Base-by-base conservation (phyloP, 1,140 invertebrate genomes). In the Magallana ariakensis region DNA sequence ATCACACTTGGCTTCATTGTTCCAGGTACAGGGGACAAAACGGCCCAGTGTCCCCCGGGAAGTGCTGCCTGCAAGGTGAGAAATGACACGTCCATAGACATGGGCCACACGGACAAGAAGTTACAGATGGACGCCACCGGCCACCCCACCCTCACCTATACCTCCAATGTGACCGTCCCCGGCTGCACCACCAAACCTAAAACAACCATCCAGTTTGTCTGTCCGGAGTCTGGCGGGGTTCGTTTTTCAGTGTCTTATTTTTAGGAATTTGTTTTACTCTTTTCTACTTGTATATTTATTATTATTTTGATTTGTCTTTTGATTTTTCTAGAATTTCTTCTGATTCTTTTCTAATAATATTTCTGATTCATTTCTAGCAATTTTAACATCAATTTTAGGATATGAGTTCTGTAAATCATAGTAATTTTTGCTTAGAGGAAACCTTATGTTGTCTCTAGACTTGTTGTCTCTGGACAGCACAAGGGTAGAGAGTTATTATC, bases 211-310 rank as follows among this genome's bases (percentile, higher is more conserved):
- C 89, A 85, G 9, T 93, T 94, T 80, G 86, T 90, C 1, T 94
- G 93, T 90, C 93, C 93, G 19, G 81, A 91, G 26, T 80, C 90
- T 66, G 92, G 93, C 86, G 90, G 90, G 84, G 93, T 94, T 91
- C 83, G 90, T 88, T 66, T 26, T 55, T 54, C 7, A 22, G 19
- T 70, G 8, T 19, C 26, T 33, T 33, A 3, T 33, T 33, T 33
- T 4, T 33, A 33, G 33, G 4, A 33, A 4, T 46, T 46, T 46
- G 2, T 0, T 46, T 46, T 46, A 46, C 0, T 46, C 33, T 46
- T 46, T 46, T 0, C 33, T 46, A 46, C 33, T 46, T 2, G 33
- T 46, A 46, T 46, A 4, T 46, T 46, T 46, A 4, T 0, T 3
- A 33, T 33, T n/a, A n/a, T 33, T 33, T 33, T 33, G 4, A 4